Base-by-base conservation (phyloP, 2,888 invertebrate genomes). In the Tethea ocularis region DNA sequence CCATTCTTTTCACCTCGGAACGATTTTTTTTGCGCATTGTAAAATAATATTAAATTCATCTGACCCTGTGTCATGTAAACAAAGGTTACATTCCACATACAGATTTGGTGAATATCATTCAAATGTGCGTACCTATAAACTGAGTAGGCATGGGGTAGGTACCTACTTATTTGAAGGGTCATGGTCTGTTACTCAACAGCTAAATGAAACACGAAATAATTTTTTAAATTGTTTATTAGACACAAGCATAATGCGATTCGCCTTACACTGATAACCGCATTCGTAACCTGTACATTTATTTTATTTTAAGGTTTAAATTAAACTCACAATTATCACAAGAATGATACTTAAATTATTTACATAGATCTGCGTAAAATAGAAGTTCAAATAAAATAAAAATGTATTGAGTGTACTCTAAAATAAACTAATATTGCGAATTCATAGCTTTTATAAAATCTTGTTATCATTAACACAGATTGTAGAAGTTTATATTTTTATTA, bases 141-240 rank as follows among this genome's bases (percentile, higher is more conserved):
- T n/a, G n/a, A n/a, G n/a, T n/a, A n/a, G n/a, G n/a, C n/a, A n/a
- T n/a, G n/a, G n/a, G n/a, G n/a, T n/a, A n/a, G n/a, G n/a, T n/a
- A n/a, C n/a, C n/a, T n/a, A n/a, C n/a, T n/a, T n/a, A n/a, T 26
- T 6, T 26, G 26, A 26, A 26, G 3, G 26, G 26, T n/a, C 24
- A 10, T 29, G 8, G 29, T 0, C 8, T 29, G 7, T 7, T 7
- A 10, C 0, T 29, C 29, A 29, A 29, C 10, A 13, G 33, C 13
- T 3, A 52, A 57, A 38, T 26, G 29, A 57, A 46, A 51, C 29
- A 26, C 26, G 26, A 41, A 26, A 51, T 3, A 20, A 33, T 63
- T 66, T 69, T 68, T 72, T 77, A 66, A 72, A 66, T 74, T 72
- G 68, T 80, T 80, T 82, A 79, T 77, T 79, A 71, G 74, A 76